Evolutionary conservation across 2,888 invertebrate species (phyloP).

Genomic region (Leptinotarsa peninsularis): DNA sequence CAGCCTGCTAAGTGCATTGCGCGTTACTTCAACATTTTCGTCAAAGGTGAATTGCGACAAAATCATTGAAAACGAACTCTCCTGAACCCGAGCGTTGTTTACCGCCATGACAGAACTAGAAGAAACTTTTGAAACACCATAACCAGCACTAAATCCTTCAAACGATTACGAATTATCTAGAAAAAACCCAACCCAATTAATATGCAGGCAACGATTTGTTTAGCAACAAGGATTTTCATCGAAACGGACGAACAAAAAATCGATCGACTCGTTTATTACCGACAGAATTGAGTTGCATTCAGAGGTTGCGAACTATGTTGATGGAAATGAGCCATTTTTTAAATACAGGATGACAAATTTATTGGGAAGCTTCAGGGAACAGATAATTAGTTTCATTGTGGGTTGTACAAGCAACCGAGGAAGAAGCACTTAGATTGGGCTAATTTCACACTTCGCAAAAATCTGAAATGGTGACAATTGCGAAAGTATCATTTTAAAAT

Average conservation of each 20-base stretch:
- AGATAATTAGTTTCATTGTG: no score
- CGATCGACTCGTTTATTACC: not conserved
- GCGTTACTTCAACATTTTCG: not conserved
- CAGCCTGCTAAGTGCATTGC: not conserved
- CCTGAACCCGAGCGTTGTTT: constrained; percentile 54
- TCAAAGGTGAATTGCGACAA: constrained; percentile 52
- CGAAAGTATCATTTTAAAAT: no score
- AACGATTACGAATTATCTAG: constrained; percentile 40
- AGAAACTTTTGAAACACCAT: constrained; percentile 47
- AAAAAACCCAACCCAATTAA: constrained; percentile 36
- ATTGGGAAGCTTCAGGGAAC: no score
- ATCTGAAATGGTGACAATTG: no score
- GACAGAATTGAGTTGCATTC: not conserved
- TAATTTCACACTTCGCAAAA: no score
- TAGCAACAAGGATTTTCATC: constrained; percentile 26
- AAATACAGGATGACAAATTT: no score
- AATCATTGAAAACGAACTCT: constrained; percentile 59
- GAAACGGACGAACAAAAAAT: constrained; percentile 11
- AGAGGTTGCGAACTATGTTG: not conserved
- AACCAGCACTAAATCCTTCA: constrained; percentile 51
- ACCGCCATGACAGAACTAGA: constrained; percentile 45
- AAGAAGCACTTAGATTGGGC: no score
- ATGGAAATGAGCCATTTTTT: not conserved
- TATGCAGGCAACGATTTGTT: constrained; percentile 21
- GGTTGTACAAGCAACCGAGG: no score